Percentiles rank a stretch among this genome's conserved stretches.
Conservation (phyloP, 2,113 vertebrate species). For the Psilopsiagon aurifrons region DNA sequence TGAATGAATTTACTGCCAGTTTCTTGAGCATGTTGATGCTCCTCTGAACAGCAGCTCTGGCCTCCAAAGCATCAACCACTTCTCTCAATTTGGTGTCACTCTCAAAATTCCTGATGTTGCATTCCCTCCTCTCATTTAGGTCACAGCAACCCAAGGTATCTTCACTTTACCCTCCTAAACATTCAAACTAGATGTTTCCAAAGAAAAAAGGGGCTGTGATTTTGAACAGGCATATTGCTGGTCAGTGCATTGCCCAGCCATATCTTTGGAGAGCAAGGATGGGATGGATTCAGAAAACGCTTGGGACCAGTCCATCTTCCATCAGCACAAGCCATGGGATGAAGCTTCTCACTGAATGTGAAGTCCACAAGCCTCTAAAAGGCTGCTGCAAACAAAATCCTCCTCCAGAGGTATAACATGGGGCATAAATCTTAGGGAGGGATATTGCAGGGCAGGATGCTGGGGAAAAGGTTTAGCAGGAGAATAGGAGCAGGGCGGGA, state of each 20-base stretch:
- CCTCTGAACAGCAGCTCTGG: neutral
- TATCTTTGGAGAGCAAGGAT: neutral
- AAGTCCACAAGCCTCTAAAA: neutral
- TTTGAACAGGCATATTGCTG: neutral
- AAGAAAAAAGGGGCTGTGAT: neutral
- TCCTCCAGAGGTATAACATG: neutral
- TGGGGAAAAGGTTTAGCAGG: neutral
- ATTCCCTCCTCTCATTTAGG: neutral
- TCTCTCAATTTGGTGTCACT: neutral
- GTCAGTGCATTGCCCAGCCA: neutral
- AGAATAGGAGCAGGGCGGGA: neutral
- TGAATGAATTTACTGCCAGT: neutral
- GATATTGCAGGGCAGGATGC: neutral
- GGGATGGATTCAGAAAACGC: neutral
- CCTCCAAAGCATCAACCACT: neutral
- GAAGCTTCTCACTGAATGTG: neutral
- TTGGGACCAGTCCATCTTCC: neutral
- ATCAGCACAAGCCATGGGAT: neutral
- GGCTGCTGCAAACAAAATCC: neutral
- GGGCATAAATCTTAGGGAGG: neutral
- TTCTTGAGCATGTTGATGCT: neutral
- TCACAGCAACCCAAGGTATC: neutral
- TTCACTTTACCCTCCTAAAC: neutral
- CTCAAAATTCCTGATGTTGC: neutral
- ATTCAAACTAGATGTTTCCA: neutral